Evolutionary conservation across 1,140 invertebrate genomes (phyloP).

Genomic region (Papilio machaon): DNA sequence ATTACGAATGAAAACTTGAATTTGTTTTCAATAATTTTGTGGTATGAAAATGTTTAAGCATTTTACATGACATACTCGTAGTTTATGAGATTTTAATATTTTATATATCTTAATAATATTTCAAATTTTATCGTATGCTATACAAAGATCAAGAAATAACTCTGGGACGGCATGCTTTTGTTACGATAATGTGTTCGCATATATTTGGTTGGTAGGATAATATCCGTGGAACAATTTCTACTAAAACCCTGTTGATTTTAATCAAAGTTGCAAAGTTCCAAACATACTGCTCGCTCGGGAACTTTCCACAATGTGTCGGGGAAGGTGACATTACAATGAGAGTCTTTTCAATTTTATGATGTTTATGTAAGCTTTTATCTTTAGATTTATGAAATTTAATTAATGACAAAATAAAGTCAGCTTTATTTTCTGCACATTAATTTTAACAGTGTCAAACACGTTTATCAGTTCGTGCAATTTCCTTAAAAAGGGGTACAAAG

Average conservation of each 20-base stretch:
- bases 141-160: constrained; percentile 7
- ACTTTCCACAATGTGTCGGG: background rate
- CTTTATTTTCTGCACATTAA: too few relatives aligned
- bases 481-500: too few relatives aligned
- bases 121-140: background rate
- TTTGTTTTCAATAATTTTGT: background rate
- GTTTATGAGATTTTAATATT: background rate
- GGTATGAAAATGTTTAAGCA: background rate
- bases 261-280: constrained; percentile 14
- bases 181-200: constrained; percentile 5
- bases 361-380: background rate
- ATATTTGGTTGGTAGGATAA: constrained; percentile 4
- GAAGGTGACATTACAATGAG: background rate
- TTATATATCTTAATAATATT: background rate
- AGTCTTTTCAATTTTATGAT: background rate
- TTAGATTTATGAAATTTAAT: background rate
- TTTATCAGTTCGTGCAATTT: too few relatives aligned
- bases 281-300: background rate
- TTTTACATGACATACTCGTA: too few relatives aligned
- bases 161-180: background rate
- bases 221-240: constrained; percentile 10
- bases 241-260: constrained; percentile 18
- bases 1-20: background rate
- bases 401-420: too few relatives aligned
- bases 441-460: too few relatives aligned